Conservation (phyloP, 2,113 vertebrate genomes). For the Oenanthe oenanthe region DNA sequence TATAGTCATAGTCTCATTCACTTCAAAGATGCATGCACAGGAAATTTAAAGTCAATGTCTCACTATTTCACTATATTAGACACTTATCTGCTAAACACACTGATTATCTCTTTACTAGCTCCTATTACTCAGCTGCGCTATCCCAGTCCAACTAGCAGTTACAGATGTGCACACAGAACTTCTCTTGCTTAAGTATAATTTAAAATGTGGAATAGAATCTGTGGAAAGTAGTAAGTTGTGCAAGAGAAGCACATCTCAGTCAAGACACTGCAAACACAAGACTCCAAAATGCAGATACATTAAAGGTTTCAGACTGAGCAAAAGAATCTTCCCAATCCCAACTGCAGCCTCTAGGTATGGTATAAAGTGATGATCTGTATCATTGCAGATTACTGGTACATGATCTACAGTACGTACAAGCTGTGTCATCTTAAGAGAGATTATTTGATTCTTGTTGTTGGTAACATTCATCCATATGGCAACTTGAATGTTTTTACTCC, state of each 20-base stretch:
- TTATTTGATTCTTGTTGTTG: neutral
- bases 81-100: rapidly evolving
- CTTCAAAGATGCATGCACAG: neutral
- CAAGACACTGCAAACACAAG: neutral
- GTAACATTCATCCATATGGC: neutral
- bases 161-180: neutral
- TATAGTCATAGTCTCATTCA: neutral
- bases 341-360: neutral
- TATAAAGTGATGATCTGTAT: neutral
- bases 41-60: neutral
- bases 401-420: neutral
- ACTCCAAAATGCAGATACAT: neutral
- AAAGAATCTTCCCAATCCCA: neutral
- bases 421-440: neutral
- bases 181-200: neutral
- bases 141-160: neutral
- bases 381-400: neutral
- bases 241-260: neutral
- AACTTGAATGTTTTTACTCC: neutral
- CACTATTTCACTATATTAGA: neutral
- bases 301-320: neutral
- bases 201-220: neutral
- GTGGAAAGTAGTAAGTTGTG: neutral
- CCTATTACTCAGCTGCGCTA: neutral
- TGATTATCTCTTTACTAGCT: neutral